phyloP scores from a whole-genome alignment of 2,113 vertebrate genomes.

The Ptyas mucosa region DNA sequence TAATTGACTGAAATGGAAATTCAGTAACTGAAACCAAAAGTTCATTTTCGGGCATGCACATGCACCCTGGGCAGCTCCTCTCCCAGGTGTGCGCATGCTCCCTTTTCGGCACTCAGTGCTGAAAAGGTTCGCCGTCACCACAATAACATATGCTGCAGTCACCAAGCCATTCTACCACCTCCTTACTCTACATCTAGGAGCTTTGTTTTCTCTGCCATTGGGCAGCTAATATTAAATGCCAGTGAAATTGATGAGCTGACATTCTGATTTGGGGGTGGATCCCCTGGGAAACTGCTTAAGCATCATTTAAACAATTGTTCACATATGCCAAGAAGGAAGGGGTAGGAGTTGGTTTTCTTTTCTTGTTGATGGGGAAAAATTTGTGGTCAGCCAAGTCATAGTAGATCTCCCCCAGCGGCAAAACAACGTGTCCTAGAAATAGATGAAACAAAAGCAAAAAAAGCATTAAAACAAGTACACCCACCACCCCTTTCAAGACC shows the following conservation, averaged over 20 bases:
- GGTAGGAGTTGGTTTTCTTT: not conserved
- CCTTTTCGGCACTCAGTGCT: too few species aligned
- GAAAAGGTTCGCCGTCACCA: too few species aligned
- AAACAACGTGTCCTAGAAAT: not conserved
- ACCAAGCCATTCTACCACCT: not conserved
- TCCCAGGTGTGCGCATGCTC: too few species aligned
- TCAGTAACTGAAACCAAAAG: too few species aligned
- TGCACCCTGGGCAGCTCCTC: too few species aligned
- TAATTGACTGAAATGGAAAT: too few species aligned
- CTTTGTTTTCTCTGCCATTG: not conserved
- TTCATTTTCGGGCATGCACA: too few species aligned
- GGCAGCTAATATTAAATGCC: constrained; percentile 6
- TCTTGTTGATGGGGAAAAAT: not conserved
- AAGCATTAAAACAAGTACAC: not conserved
- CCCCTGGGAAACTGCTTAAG: not conserved
- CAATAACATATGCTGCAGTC: not conserved
- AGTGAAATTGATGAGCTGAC: constrained; percentile 29
- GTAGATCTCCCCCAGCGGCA: not conserved
- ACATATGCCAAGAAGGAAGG: not conserved
- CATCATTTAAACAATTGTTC: not conserved
- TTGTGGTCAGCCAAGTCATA: not conserved
- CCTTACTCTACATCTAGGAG: too few species aligned
- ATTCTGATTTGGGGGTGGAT: not conserved
- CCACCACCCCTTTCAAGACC: not conserved
- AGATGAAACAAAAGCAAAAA: not conserved